Evolutionary conservation across 2,797 vertebrate genomes (phyloP).

Genomic region (Acestrorhynchus altus): DNA sequence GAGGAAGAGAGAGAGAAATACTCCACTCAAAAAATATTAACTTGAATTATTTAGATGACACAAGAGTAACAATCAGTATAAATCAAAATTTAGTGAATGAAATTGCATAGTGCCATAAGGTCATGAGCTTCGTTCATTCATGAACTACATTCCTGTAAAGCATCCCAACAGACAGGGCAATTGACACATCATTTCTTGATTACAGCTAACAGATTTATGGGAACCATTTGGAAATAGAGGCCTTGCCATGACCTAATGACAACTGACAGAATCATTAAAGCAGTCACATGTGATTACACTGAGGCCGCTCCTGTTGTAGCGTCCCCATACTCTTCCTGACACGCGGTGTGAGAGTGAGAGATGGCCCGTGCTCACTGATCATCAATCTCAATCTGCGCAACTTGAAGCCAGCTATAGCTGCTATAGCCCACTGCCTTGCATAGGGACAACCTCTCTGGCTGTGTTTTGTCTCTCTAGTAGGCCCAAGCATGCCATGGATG

Average conservation of each 20-base stretch:
- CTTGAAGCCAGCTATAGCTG: conserved; percentile 17
- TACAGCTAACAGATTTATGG: conserved; percentile 54
- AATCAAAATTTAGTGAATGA: not conserved
- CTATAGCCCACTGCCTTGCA: conserved; percentile 23
- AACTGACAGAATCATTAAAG: conserved; percentile 62
- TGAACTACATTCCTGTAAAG: conserved; percentile 26
- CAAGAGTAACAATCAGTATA: not conserved
- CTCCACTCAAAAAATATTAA: not conserved
- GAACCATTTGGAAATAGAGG: conserved; percentile 44
- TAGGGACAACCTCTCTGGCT: not conserved
- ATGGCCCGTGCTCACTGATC: conserved; percentile 29
- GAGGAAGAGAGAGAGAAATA: not conserved
- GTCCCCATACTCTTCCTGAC: conserved; percentile 49
- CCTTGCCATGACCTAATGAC: conserved; percentile 51
- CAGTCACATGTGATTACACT: conserved; percentile 59
- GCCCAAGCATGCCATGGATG: not conserved
- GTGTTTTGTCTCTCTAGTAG: conserved; percentile 33
- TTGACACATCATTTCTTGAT: conserved; percentile 49
- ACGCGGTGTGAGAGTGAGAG: conserved; percentile 43
- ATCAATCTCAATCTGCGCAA: conserved; percentile 49
- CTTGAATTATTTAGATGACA: not conserved
- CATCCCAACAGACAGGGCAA: conserved; percentile 44
- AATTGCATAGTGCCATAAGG: conserved; percentile 26
- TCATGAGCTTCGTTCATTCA: not conserved
- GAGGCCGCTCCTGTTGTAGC: conserved; percentile 40